These are phyloP conservation scores for Odontesthes bonariensis DNA, from an alignment of 2,113 vertebrate species.

Conservation along the genomic window DNA sequence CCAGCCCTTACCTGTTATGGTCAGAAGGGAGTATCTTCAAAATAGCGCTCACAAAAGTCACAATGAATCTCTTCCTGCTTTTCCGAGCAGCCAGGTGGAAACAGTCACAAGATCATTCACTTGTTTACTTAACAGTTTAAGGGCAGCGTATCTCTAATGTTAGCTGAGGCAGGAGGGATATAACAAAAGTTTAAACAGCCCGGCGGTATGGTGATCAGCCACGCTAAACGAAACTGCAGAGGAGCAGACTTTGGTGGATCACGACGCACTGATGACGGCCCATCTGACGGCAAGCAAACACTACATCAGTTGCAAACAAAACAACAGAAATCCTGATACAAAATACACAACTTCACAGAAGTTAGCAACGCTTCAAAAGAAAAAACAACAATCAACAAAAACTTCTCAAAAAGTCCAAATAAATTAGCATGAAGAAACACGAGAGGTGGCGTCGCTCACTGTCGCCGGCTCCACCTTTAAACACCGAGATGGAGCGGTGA, in stretches of 20 bases:
- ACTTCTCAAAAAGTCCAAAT: conserved; percentile 65
- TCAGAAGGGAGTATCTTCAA: conserved; percentile 9
- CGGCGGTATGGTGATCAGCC: conserved; percentile 30
- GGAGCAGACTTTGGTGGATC: conserved; percentile 26
- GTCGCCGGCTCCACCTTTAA: conserved; percentile 30
- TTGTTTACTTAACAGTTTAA: background rate
- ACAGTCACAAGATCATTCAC: background rate
- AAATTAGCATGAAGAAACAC: conserved; percentile 30
- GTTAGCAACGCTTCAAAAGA: conserved; percentile 86
- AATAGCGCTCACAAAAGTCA: background rate
- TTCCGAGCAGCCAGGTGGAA: background rate
- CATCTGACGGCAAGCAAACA: conserved; percentile 79
- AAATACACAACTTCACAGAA: conserved; percentile 99
- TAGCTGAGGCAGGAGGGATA: conserved; percentile 14
- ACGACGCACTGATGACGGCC: conserved; percentile 12
- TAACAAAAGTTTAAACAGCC: conserved; percentile 7
- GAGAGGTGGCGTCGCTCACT: conserved; percentile 24
- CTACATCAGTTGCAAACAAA: conserved; percentile 65
- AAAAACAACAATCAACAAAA: conserved; percentile 81
- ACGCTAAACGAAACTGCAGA: conserved; percentile 22
- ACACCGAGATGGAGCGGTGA: conserved; percentile 23
- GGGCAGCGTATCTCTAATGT: background rate
- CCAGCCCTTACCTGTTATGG: conserved; percentile 16
- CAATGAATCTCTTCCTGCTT: background rate
- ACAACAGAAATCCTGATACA: conserved; percentile 86